Conservation (phyloP, 1,140 invertebrate genomes). For the Aethina tumida region DNA sequence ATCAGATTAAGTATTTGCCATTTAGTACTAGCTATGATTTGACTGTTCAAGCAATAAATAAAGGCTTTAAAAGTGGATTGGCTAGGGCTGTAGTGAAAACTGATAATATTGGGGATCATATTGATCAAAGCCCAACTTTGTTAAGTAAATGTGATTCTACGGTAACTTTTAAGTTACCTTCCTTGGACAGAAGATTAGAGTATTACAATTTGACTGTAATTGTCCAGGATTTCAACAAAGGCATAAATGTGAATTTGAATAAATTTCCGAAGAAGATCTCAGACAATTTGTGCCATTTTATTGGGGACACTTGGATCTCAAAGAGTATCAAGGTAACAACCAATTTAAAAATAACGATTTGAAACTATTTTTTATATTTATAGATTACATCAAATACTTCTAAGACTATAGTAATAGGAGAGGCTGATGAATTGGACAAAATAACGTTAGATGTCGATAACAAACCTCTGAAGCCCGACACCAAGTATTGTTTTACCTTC, state of each 20-base stretch:
- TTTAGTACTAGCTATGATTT: slow-evolving; percentile 21
- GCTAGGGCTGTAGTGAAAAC: slow-evolving; percentile 14
- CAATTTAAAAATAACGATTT: neutral
- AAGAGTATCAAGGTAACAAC: slow-evolving; percentile 18
- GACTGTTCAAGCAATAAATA: slow-evolving; percentile 21
- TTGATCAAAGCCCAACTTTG: slow-evolving; percentile 23
- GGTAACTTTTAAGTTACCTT: slow-evolving; percentile 19
- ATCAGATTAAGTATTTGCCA: slow-evolving; percentile 26
- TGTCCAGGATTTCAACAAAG: slow-evolving; percentile 24
- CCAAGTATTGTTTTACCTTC: slow-evolving; percentile 26
- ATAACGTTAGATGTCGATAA: neutral
- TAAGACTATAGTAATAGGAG: slow-evolving; percentile 17
- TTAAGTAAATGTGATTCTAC: slow-evolving; percentile 15
- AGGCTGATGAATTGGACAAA: slow-evolving; percentile 10
- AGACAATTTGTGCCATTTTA: slow-evolving; percentile 22
- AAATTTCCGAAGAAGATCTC: slow-evolving; percentile 13
- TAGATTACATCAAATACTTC: slow-evolving; percentile 17
- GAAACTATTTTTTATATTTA: slow-evolving; percentile 5
- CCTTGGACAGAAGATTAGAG: slow-evolving; percentile 17
- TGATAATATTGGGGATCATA: slow-evolving; percentile 21
- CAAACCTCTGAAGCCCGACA: slow-evolving; percentile 15
- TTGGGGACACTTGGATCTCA: slow-evolving; percentile 24
- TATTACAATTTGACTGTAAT: slow-evolving; percentile 17
- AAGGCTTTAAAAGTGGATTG: slow-evolving; percentile 19
- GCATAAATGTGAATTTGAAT: slow-evolving; percentile 13